Base-by-base conservation (phyloP, 2,888 invertebrate species). In the Macrosiphum euphorbiae region DNA sequence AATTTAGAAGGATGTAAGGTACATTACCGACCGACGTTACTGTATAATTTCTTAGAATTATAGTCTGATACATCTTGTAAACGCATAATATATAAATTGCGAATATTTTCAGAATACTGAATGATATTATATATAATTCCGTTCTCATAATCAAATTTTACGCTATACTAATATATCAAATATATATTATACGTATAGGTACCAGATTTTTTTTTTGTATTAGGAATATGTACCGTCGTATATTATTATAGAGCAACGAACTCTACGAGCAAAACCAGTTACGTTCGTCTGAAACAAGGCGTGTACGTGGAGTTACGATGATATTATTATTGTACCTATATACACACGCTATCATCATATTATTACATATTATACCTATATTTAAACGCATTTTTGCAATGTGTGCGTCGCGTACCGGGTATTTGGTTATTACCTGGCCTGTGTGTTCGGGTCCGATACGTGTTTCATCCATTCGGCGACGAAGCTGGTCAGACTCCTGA, bases 391-490 rank as follows among this genome's bases (percentile, higher is more conserved):
- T 35, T 20, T 78, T 3, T 35, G 8, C 20, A 35, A 78, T 78
- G 58, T 26, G 0, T 8, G 20, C 20, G 2, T 20, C 35, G 86
- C 47, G 47, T 28, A 86, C 28, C 86, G 47, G 44, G 86, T 78
- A 35, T 78, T 13, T 20, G 47, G 16, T 58, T 24, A 47, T 96
- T 96, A 97, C 97, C 97, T 97, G 95, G 97, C 97, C 95, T 98
- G 98, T 16, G 97, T 97, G 94, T 97, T 97, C 2, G 98, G 98
- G 95, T 98, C 97, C 0, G 98, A 97, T 44, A 98, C 95, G 95
- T 98, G 97, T 44, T 97, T 97, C 58, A 98, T 97, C 96, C 97
- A 97, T 94, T 97, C 97, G 0, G 98, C 97, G 94, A 98, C 96
- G 95, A 97, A 98, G 94, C 97, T 97, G 2, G 98, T 97, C 20